Conservation (phyloP, 2,797 vertebrate species). For the Cottoperca gobio region DNA sequence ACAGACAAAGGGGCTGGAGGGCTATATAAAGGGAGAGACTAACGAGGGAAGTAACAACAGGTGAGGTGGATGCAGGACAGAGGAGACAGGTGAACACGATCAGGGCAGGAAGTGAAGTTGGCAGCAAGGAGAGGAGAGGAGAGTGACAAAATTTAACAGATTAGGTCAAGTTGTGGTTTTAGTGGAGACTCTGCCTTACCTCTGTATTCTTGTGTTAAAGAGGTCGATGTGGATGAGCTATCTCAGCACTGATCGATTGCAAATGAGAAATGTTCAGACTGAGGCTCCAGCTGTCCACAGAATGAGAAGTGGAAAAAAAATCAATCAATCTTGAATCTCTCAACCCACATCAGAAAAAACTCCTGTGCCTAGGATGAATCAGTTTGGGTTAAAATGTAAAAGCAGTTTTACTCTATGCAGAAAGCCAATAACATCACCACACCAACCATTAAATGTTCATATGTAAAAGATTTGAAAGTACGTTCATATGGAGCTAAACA, state of each 20-base stretch:
- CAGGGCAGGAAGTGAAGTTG: too few species aligned
- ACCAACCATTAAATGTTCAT: neutral
- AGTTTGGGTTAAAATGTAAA: neutral
- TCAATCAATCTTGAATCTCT: conserved; percentile 52
- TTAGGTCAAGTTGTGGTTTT: conserved; percentile 19
- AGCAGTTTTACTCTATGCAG: neutral
- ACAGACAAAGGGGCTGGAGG: too few species aligned
- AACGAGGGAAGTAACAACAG: too few species aligned
- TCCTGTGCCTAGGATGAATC: conserved; percentile 5
- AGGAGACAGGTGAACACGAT: too few species aligned
- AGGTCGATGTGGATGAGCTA: conserved; percentile 48
- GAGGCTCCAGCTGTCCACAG: conserved; percentile 47
- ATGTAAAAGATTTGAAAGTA: neutral
- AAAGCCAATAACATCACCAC: neutral
- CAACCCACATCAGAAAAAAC: conserved; percentile 19
- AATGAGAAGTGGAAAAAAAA: conserved; percentile 39
- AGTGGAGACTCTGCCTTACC: conserved; percentile 19
- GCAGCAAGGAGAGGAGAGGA: too few species aligned
- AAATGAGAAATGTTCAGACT: conserved; percentile 60
- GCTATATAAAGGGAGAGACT: too few species aligned
- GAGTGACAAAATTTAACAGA: too few species aligned
- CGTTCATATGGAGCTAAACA: neutral
- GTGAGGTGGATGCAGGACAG: too few species aligned
- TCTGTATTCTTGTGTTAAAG: conserved; percentile 15
- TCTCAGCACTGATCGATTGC: conserved; percentile 59